phyloP scores from a whole-genome alignment of 2,888 invertebrate genomes.

The Bugula neritina region DNA sequence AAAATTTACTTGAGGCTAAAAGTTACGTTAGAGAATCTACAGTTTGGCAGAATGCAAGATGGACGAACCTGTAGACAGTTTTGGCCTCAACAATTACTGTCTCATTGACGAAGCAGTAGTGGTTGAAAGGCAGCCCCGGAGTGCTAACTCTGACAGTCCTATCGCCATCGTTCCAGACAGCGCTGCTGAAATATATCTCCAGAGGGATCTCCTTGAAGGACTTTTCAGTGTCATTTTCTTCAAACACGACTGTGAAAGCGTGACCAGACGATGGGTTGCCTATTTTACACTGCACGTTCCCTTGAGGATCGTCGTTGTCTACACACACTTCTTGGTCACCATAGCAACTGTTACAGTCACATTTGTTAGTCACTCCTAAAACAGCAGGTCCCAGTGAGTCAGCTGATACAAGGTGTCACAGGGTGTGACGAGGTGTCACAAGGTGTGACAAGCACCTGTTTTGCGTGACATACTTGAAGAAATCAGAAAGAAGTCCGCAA shows the following conservation, averaged over 20 bases:
- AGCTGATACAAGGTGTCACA: too few species aligned
- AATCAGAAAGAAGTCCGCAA: too few species aligned
- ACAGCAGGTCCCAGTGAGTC: too few species aligned
- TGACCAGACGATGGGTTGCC: slow-evolving; percentile 22
- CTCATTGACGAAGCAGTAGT: slow-evolving; percentile 15
- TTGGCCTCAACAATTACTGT: neutral
- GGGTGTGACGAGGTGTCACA: too few species aligned
- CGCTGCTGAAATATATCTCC: slow-evolving; percentile 25
- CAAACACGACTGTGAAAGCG: slow-evolving; percentile 21
- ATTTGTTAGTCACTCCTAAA: slow-evolving; percentile 1
- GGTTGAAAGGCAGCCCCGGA: neutral
- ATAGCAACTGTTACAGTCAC: slow-evolving; percentile 6
- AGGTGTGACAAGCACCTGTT: too few species aligned
- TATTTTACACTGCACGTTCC: slow-evolving; percentile 18
- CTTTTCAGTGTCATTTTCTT: slow-evolving; percentile 14
- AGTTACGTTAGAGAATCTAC: too few species aligned
- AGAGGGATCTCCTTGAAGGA: slow-evolving; percentile 22
- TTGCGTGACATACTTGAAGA: too few species aligned
- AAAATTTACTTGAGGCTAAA: too few species aligned
- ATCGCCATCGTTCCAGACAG: slow-evolving; percentile 16
- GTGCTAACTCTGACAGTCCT: neutral
- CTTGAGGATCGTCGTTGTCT: slow-evolving; percentile 23
- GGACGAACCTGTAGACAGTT: slow-evolving; percentile 9
- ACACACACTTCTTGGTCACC: slow-evolving; percentile 23
- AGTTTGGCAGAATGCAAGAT: too few species aligned